Evolutionary conservation across 2,113 vertebrate species (phyloP).

Genomic region (Prionailurus viverrinus): DNA sequence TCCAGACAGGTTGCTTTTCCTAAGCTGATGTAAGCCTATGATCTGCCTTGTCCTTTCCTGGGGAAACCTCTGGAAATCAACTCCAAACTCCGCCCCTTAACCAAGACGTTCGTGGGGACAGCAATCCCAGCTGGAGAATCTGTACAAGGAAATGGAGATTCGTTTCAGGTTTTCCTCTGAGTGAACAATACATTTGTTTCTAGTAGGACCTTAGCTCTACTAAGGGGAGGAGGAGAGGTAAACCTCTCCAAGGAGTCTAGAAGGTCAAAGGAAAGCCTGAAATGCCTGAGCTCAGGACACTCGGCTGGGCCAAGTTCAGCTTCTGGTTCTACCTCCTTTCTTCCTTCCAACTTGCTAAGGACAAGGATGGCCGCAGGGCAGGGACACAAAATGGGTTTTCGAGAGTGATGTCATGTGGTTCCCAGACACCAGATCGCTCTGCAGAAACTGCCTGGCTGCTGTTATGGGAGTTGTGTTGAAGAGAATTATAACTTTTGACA

Average conservation of each 20-base stretch:
- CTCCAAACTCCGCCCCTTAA: not conserved
- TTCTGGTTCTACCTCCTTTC: not conserved
- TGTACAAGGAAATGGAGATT: not conserved
- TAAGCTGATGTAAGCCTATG: not conserved
- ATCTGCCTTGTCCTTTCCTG: not conserved
- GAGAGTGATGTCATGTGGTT: slow-evolving; percentile 47
- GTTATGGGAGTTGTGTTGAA: slow-evolving; percentile 68
- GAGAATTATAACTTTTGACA: slow-evolving; percentile 79
- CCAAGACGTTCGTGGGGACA: not conserved
- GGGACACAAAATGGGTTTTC: slow-evolving; percentile 36
- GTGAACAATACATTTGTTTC: not conserved
- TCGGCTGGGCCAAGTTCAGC: not conserved
- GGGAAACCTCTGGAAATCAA: not conserved
- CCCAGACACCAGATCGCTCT: slow-evolving; percentile 30
- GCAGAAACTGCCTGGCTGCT: slow-evolving; percentile 52
- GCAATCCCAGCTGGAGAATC: not conserved
- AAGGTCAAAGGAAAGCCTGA: not conserved
- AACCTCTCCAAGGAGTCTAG: not conserved
- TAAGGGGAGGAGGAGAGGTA: not conserved
- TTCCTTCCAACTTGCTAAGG: slow-evolving; percentile 58
- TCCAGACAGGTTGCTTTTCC: not conserved
- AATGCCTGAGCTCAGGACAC: not conserved
- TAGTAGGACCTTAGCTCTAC: not conserved
- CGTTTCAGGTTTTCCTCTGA: not conserved
- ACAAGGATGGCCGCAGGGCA: slow-evolving; percentile 45